These are phyloP conservation scores for Sicus ferrugineus DNA, from an alignment of 2,888 invertebrate species.

Conservation along the genomic window DNA sequence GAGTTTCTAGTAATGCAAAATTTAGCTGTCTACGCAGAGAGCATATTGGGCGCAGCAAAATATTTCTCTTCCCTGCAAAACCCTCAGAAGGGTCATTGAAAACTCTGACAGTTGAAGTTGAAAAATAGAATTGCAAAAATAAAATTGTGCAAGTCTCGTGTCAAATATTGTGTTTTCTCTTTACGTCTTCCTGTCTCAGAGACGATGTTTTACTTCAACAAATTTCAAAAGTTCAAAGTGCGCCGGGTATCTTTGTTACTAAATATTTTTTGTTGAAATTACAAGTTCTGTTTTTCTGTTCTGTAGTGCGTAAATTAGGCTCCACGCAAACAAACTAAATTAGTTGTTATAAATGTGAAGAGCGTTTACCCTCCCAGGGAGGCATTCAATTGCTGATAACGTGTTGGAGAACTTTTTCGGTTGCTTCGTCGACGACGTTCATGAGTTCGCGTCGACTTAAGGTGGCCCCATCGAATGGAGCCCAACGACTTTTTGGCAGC, in stretches of 20 bases:
- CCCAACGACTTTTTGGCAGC: slow-evolving; percentile 13
- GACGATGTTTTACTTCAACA: too few relatives aligned
- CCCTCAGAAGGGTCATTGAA: too few relatives aligned
- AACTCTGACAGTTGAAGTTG: too few relatives aligned
- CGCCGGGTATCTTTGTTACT: not conserved
- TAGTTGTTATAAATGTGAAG: not conserved
- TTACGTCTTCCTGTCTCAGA: too few relatives aligned
- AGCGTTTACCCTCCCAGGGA: not conserved
- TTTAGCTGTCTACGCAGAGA: too few relatives aligned
- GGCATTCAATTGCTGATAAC: not conserved
- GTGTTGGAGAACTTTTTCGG: not conserved
- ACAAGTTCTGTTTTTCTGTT: not conserved
- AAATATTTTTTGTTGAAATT: not conserved
- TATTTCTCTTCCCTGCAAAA: too few relatives aligned
- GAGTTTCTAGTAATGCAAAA: too few relatives aligned
- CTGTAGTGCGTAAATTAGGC: not conserved
- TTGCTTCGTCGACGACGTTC: not conserved
- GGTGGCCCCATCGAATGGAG: slow-evolving; percentile 34
- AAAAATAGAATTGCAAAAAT: too few relatives aligned
- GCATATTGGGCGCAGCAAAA: too few relatives aligned
- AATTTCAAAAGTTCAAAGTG: not conserved
- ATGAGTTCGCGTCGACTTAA: not conserved
- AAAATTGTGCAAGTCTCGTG: too few relatives aligned
- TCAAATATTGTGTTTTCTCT: too few relatives aligned
- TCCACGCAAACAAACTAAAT: not conserved